phyloP scores from a whole-genome alignment of 2,888 invertebrate species.

The Drosophila fulvimacula region DNA sequence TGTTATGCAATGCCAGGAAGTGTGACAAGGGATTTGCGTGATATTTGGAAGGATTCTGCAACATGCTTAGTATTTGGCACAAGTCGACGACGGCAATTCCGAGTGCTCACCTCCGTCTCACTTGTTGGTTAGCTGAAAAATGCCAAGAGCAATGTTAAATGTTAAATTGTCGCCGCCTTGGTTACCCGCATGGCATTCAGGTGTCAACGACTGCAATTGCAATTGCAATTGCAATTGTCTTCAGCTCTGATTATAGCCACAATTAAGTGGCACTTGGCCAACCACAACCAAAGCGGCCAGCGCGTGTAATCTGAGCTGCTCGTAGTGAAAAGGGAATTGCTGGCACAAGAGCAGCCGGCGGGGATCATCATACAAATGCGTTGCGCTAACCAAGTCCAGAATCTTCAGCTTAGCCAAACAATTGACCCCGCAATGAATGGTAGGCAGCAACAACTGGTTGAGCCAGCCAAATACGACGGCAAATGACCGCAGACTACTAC shows the following conservation, averaged over 20 bases:
- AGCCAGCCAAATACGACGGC: slow-evolving; percentile 29
- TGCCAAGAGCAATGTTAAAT: slow-evolving; percentile 55
- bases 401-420: slow-evolving; percentile 41
- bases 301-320: slow-evolving; percentile 57
- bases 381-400: slow-evolving; percentile 25
- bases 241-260: slow-evolving; percentile 57
- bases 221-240: slow-evolving; percentile 22
- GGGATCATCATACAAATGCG: slow-evolving; percentile 21
- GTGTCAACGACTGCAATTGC: slow-evolving; percentile 71
- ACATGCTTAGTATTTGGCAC: slow-evolving; percentile 80
- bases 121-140: slow-evolving; percentile 58
- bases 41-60: slow-evolving; percentile 85
- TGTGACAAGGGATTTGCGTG: slow-evolving; percentile 85
- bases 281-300: slow-evolving; percentile 20
- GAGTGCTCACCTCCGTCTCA: slow-evolving; percentile 32
- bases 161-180: slow-evolving; percentile 34
- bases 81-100: slow-evolving; percentile 18
- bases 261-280: slow-evolving; percentile 67
- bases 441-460: slow-evolving; percentile 58
- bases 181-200: slow-evolving; percentile 23
- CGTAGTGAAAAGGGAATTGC: slow-evolving; percentile 18
- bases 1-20: slow-evolving; percentile 84
- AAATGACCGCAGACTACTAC: slow-evolving; percentile 46
- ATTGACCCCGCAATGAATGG: slow-evolving; percentile 53
- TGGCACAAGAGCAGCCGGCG: slow-evolving; percentile 7